Conservation (phyloP, 2,797 vertebrate genomes). For the Ispidina lecontei region DNA sequence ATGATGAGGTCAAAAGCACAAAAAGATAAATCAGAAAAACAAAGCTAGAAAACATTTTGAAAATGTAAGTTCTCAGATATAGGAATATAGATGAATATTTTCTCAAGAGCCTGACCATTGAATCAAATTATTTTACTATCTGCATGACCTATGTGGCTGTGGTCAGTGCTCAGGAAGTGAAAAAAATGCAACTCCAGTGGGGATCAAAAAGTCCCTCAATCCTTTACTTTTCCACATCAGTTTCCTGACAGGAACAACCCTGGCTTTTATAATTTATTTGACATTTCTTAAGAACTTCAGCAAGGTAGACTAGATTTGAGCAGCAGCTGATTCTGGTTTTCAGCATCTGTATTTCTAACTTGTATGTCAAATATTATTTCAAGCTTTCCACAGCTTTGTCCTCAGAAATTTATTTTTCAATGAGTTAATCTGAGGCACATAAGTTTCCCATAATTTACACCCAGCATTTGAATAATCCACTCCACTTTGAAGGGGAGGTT, state of each 20-base stretch:
- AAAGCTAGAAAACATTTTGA: background rate
- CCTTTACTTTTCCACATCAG: background rate
- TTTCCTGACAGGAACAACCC: background rate
- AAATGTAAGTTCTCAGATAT: background rate
- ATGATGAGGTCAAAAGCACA: background rate
- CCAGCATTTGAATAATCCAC: background rate
- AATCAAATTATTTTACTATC: background rate
- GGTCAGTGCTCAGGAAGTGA: background rate
- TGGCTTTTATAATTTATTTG: background rate
- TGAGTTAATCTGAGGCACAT: background rate
- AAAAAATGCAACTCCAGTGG: background rate
- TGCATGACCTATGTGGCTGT: background rate
- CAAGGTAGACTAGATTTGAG: background rate
- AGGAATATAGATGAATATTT: background rate
- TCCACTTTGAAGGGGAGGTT: background rate
- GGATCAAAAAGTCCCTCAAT: background rate
- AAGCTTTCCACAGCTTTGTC: background rate
- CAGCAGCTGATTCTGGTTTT: background rate
- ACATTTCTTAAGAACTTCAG: background rate
- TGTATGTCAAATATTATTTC: background rate
- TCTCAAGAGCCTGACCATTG: background rate
- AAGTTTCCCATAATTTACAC: background rate
- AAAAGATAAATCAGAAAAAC: background rate
- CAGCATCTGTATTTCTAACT: background rate
- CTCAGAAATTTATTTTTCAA: background rate